Conservation (phyloP, 2,888 invertebrate genomes). For the Gryllus longicercus region DNA sequence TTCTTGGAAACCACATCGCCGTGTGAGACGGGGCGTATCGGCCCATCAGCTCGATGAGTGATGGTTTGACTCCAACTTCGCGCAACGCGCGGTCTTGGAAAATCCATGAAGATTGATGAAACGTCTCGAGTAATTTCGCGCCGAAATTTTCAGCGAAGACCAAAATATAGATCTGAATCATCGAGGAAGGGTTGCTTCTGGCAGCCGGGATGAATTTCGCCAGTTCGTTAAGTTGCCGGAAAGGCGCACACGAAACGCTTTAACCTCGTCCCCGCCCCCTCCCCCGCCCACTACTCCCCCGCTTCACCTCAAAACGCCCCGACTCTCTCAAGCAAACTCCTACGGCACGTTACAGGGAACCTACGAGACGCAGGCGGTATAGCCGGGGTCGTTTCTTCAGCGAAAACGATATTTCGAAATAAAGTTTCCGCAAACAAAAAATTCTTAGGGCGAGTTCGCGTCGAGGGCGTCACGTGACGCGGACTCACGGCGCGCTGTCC, state of each 20-base stretch:
- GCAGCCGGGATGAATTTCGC: background rate
- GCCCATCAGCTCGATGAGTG: background rate
- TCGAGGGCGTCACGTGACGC: too few species aligned
- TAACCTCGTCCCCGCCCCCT: too few species aligned
- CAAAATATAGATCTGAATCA: background rate
- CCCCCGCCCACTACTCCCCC: too few species aligned
- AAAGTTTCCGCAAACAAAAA: background rate
- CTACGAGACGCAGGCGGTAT: too few species aligned
- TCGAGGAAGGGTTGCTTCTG: constrained; percentile 3
- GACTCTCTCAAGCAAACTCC: too few species aligned
- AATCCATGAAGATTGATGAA: constrained; percentile 17
- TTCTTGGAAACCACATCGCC: too few species aligned
- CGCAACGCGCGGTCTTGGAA: background rate
- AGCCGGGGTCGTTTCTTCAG: too few species aligned
- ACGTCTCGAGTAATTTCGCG: background rate
- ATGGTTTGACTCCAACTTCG: background rate
- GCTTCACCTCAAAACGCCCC: too few species aligned
- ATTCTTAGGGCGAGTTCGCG: too few species aligned
- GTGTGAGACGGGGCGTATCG: too few species aligned
- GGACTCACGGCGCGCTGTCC: too few species aligned
- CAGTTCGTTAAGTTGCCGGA: background rate
- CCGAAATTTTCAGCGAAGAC: background rate
- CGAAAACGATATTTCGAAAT: background rate
- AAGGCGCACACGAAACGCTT: background rate
- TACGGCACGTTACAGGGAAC: too few species aligned